Percentiles rank a stretch among this genome's conserved stretches.
Conservation (phyloP, 2,113 vertebrate species). For the Notarius quadriscutis region DNA sequence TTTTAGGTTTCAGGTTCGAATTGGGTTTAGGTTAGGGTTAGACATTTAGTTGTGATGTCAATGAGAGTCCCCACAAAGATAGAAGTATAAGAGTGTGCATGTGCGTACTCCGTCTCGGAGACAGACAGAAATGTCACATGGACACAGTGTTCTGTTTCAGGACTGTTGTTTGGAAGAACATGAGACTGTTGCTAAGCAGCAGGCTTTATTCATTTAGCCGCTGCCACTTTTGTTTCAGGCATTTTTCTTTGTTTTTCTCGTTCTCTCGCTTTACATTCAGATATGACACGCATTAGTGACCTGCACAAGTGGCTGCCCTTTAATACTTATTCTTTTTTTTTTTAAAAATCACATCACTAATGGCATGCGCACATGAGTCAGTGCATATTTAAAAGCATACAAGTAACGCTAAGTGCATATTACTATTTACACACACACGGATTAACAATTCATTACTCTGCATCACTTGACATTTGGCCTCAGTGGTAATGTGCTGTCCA, state of each 20-base stretch:
- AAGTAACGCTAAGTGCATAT: background rate
- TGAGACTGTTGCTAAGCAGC: conserved; percentile 48
- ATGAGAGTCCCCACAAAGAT: too few species aligned
- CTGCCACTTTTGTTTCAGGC: conserved; percentile 17
- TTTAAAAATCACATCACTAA: background rate
- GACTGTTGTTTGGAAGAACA: conserved; percentile 31
- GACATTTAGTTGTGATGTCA: too few species aligned
- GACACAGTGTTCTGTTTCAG: conserved; percentile 21
- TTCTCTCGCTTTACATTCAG: conserved; percentile 11
- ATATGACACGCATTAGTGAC: conserved; percentile 2
- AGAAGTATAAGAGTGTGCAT: background rate
- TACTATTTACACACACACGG: background rate
- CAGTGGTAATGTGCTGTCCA: background rate
- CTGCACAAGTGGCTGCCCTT: conserved; percentile 11
- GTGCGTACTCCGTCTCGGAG: background rate
- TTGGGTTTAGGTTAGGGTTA: too few species aligned
- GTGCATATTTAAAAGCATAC: background rate
- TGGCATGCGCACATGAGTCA: background rate
- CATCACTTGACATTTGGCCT: background rate
- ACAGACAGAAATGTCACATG: conserved; percentile 23
- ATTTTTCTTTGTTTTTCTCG: background rate
- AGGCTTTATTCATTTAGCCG: conserved; percentile 26
- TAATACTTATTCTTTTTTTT: background rate
- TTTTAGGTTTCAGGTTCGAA: too few species aligned
- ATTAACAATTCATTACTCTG: background rate